phyloP scores from a whole-genome alignment of 2,797 vertebrate species.

The Rhinophrynus dorsalis region DNA sequence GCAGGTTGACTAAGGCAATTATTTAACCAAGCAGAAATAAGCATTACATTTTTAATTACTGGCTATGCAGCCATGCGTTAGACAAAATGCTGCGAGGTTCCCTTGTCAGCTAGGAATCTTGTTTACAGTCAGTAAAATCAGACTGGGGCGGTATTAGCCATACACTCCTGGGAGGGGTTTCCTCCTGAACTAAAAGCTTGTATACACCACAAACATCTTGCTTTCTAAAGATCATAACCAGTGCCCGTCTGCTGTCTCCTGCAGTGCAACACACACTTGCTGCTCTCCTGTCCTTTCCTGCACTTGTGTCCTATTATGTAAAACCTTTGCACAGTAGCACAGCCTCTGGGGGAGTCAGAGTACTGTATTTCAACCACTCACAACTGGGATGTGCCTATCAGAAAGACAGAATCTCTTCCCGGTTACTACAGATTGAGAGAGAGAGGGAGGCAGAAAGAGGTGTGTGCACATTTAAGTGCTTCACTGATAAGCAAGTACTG shows the following conservation, averaged over 20 bases:
- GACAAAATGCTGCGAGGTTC: background rate
- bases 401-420: slow-evolving; percentile 13
- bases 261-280: background rate
- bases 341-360: slow-evolving; percentile 33
- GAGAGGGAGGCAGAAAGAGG: slow-evolving; percentile 6
- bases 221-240: background rate
- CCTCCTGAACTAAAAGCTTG: background rate
- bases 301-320: slow-evolving; percentile 28
- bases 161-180: slow-evolving; percentile 2
- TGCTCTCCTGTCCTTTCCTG: slow-evolving; percentile 6
- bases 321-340: slow-evolving; percentile 24
- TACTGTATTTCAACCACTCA: background rate
- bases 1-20: no score
- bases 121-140: slow-evolving; percentile 3
- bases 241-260: background rate
- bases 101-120: slow-evolving; percentile 1
- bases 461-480: background rate
- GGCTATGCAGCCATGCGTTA: background rate
- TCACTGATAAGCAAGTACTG: slow-evolving; percentile 21
- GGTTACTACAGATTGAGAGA: background rate
- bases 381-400: slow-evolving; percentile 24
- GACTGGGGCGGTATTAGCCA: background rate
- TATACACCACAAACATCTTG: background rate
- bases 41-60: no score
- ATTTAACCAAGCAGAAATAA: no score